phyloP scores from a whole-genome alignment of 2,113 vertebrate genomes.

The Pavo muticus region DNA sequence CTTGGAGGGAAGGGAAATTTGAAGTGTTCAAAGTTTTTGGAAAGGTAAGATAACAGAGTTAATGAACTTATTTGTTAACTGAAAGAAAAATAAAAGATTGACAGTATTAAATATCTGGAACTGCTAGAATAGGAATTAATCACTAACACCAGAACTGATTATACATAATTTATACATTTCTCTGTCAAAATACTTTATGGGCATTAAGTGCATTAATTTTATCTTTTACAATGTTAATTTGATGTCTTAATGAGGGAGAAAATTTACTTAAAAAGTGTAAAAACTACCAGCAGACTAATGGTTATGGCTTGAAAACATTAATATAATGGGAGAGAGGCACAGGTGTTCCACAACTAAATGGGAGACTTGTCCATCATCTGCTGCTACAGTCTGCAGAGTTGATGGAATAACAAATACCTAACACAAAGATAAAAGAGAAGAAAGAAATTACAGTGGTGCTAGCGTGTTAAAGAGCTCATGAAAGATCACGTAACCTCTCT shows the following conservation, averaged over 20 bases:
- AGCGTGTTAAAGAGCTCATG: background rate
- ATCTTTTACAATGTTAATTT: constrained; percentile 46
- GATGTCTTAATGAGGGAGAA: constrained; percentile 34
- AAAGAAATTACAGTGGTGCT: background rate
- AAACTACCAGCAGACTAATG: background rate
- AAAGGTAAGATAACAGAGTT: background rate
- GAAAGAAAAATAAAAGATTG: constrained; percentile 4
- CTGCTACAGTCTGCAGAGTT: background rate
- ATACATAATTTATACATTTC: constrained; percentile 25
- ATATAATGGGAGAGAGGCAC: background rate
- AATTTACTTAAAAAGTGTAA: constrained; percentile 26
- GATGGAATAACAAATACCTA: background rate
- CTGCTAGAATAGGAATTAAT: constrained; percentile 10
- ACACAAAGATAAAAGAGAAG: background rate
- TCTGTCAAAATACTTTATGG: constrained; percentile 19
- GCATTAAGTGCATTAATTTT: constrained; percentile 51
- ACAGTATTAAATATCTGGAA: background rate
- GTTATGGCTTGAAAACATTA: constrained; percentile 34
- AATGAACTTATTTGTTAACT: constrained; percentile 7
- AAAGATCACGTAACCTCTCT: background rate
- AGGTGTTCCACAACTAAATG: background rate
- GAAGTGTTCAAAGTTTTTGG: background rate
- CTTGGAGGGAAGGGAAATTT: background rate
- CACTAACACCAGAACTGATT: constrained; percentile 4
- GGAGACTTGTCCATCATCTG: background rate